Conservation (phyloP, 2,888 invertebrate species). For the Drymonia ruficornis region DNA sequence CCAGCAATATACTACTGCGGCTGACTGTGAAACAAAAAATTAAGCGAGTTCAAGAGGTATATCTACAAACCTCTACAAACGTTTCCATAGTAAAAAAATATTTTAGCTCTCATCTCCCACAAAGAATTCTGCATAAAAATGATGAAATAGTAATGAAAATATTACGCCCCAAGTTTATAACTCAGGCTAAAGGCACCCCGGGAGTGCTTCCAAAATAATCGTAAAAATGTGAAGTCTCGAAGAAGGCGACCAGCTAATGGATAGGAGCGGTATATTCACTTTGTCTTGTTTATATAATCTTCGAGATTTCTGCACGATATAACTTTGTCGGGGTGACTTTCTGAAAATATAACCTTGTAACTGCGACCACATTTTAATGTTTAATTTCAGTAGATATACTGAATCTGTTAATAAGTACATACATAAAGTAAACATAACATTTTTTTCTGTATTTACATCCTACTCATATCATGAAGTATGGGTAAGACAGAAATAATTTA, state of each 20-base stretch:
- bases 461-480: too few species aligned
- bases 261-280: slow-evolving; percentile 46
- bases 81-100: neutral
- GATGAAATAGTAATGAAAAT: slow-evolving; percentile 5
- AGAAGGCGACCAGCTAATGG: slow-evolving; percentile 47
- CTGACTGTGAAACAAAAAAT: too few species aligned
- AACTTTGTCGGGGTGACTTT: neutral
- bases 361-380: too few species aligned
- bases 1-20: too few species aligned
- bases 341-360: too few species aligned
- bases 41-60: too few species aligned
- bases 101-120: neutral
- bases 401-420: too few species aligned
- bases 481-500: too few species aligned
- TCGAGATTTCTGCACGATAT: slow-evolving; percentile 23
- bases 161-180: slow-evolving; percentile 17
- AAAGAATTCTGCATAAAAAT: neutral
- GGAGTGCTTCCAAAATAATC: slow-evolving; percentile 59
- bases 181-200: slow-evolving; percentile 40
- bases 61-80: too few species aligned
- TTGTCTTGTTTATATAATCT: slow-evolving; percentile 39
- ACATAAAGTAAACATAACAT: too few species aligned
- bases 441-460: too few species aligned
- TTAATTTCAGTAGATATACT: too few species aligned
- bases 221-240: slow-evolving; percentile 59